Evolutionary conservation across 2,797 vertebrate species (phyloP), one percentile per base, ranked within the genome.

Genomic region (Loriculus beryllinus): DNA sequence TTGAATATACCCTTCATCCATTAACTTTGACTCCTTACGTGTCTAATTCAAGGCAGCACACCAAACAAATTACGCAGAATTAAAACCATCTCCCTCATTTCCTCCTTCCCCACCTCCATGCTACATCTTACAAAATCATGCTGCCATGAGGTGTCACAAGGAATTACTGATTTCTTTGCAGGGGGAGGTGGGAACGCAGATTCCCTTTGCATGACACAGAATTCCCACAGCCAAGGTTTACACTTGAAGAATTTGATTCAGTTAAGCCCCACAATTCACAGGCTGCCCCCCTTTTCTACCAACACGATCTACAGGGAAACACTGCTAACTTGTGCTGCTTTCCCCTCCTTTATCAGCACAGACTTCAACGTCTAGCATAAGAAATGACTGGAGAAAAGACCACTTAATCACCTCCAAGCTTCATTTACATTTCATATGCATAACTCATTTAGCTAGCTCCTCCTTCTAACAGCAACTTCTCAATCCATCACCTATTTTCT

Each of bases 71-170:
- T 95, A 95, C 29, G 92, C 84, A 75, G 87, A 94, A 95, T 96
- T 92, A 96, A 92, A 93, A 96, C 54, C 93, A 92, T 79, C 87
- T 96, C 89, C 42, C 59, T 96, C 93, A 88, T 96, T 96, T 95
- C 95, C 87, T 90, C 91, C 39, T 70, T 79, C 63, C 78, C 92
- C 95, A 96, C 93, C 94, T 95, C 93, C 89, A 88, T 1, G 0
- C 83, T 75, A 48, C 7, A 0, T 67, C 91, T 91, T 69, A 48
- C 65, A 86, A 80, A 93, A 89, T 69, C 72, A 51, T 72, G 92
- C 83, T 92, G 86, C 93, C 79, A 31, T 6, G 71, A 86, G 62
- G 23, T 28, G 82, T 81, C 89, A 91, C 72, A 82, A 84, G 43
- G 63, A 92, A 83, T 93, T 52, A 62, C 51, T 67, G 6, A 93